phyloP scores from a whole-genome alignment of 2,797 vertebrate genomes.

The Peromyscus attwateri region DNA sequence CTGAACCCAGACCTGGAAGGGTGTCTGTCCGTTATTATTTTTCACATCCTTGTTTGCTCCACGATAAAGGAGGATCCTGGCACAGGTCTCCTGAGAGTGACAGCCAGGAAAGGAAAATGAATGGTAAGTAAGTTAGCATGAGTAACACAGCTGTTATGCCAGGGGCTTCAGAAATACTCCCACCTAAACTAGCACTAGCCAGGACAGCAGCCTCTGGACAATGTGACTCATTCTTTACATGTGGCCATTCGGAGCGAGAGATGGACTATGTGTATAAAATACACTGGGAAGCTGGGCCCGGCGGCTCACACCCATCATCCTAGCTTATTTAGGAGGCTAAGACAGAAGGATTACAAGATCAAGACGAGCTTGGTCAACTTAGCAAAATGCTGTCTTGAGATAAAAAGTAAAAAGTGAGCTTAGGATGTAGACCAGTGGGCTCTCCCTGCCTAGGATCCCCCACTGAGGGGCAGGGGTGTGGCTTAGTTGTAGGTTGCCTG shows the following conservation, averaged over 20 bases:
- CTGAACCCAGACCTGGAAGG: constrained; percentile 92
- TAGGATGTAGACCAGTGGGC: neutral
- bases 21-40: constrained; percentile 95
- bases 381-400: neutral
- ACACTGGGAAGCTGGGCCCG: neutral
- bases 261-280: accelerated
- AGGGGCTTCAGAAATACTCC: neutral
- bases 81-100: constrained; percentile 92
- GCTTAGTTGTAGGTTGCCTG: neutral
- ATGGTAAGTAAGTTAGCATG: accelerated
- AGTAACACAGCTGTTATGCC: neutral
- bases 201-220: neutral
- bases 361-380: neutral
- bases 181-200: neutral
- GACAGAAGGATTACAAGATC: neutral
- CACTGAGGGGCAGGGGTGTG: neutral
- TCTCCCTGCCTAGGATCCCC: neutral
- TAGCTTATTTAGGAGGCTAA: neutral
- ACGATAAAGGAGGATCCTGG: constrained; percentile 94
- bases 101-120: neutral
- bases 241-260: neutral
- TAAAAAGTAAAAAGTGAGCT: neutral
- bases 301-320: neutral
- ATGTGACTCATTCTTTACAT: neutral
- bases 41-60: constrained; percentile 95